Evolutionary conservation across 2,797 vertebrate species (phyloP), one percentile per base, ranked within the genome.

Genomic region (Pseudocheirus occidentalis): DNA sequence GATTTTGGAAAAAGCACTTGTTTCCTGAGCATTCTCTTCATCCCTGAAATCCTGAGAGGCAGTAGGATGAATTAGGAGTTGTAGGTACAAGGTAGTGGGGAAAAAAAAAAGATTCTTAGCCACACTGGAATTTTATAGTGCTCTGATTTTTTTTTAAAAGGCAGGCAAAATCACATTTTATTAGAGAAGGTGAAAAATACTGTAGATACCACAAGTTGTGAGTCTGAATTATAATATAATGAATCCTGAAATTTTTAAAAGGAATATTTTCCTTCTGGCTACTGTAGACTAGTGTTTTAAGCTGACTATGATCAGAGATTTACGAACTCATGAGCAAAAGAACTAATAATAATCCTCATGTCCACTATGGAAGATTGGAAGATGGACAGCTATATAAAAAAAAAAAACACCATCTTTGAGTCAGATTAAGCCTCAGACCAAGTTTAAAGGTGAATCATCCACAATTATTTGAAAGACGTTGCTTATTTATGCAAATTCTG

Each of bases 181-280:
- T 92, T 97, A 81, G 73, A 46, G 73, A 59, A 81, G 5, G 46
- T 94, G 1, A 4, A 92, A 0, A 55, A 91, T 46, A 24, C 34
- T 55, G 34, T 50, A n/a, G 54, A 10, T 52, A 73, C 34, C 53
- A 53, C 34, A 73, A 92, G 0, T 95, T 94, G 90, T 90, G 3
- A 95, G 40, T 66, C 12, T 92, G 94, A 58, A 66, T 28, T 0
- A 91, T 50, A 95, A 92, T 92, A 92, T 53, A 95, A 92, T 55
- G 95, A 96, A 4, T 5, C 5, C 46, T 50, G 3, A 90, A 91
- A 96, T 0, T 0, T 1, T 40, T 55, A 57, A 34, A 81, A 55
- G 90, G 91, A 91, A n/a, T 91, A 58, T 94, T 96, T 90, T 96
- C 93, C 5, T 53, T 34, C 4, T 46, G 27, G 1, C 58, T 16